phyloP scores from a whole-genome alignment of 2,797 vertebrate genomes.

The Melanotaenia trifasciata region DNA sequence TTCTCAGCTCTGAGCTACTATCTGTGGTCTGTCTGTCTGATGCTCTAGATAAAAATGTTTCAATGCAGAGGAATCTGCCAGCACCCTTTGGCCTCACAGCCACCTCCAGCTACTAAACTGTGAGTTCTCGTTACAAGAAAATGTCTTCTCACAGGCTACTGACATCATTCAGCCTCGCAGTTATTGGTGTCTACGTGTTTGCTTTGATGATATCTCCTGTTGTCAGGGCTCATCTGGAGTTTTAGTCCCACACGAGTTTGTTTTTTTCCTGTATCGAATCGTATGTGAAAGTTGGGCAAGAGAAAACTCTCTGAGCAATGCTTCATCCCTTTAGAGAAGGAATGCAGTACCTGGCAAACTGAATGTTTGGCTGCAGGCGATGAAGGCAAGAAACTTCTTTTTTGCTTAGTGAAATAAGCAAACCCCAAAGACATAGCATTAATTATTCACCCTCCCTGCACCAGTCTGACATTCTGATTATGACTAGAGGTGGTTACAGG shows the following conservation, averaged over 20 bases:
- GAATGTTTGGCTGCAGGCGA: constrained; percentile 67
- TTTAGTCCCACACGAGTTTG: constrained; percentile 56
- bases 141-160: constrained; percentile 49
- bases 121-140: constrained; percentile 45
- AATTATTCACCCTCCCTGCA: constrained; percentile 77
- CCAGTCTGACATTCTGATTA: constrained; percentile 73
- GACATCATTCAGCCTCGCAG: constrained; percentile 50
- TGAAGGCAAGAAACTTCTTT: constrained; percentile 67
- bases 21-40: constrained; percentile 43
- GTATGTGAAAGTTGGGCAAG: constrained; percentile 59
- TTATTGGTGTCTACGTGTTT: constrained; percentile 30
- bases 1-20: constrained; percentile 40
- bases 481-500: constrained; percentile 70
- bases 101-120: constrained; percentile 40
- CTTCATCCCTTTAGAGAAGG: constrained; percentile 64
- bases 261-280: constrained; percentile 63
- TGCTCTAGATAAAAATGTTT: constrained; percentile 51
- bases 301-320: constrained; percentile 59
- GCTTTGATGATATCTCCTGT: constrained; percentile 59
- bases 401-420: constrained; percentile 71
- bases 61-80: constrained; percentile 32
- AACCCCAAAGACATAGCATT: constrained; percentile 74
- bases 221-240: constrained; percentile 48
- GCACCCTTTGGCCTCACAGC: constrained; percentile 36
- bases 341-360: constrained; percentile 68